A percentile compares a stretch with the other conserved stretches of the same genome.
These are phyloP conservation scores for Aphidius colemani DNA, from an alignment of 2,888 invertebrate species.

Conservation along the genomic window DNA sequence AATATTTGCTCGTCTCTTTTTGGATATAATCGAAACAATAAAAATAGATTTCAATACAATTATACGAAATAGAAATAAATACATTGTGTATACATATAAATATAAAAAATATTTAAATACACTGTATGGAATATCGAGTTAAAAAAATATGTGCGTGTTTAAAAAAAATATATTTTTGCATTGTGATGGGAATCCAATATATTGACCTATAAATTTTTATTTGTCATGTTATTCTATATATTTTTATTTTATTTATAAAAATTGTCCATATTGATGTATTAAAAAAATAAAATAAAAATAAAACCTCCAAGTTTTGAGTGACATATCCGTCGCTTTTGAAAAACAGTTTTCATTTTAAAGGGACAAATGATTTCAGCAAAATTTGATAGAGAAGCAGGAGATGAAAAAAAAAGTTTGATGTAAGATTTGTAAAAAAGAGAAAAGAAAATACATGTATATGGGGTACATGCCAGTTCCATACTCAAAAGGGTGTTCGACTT, in stretches of 20 bases:
- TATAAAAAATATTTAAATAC: neutral
- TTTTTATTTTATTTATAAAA: neutral
- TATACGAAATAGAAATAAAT: neutral
- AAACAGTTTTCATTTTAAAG: constrained; percentile 40
- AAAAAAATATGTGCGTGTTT: constrained; percentile 38
- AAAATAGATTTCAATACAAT: neutral
- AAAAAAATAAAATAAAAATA: neutral
- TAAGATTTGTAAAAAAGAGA: constrained; percentile 1
- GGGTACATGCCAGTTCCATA: constrained; percentile 13
- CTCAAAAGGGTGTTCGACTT: neutral
- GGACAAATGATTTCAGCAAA: constrained; percentile 39
- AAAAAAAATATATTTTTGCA: constrained; percentile 40
- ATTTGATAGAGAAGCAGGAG: constrained; percentile 9
- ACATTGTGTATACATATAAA: no score
- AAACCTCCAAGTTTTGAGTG: neutral
- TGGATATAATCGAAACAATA: constrained; percentile 40
- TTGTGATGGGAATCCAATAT: constrained; percentile 16
- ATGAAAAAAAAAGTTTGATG: constrained; percentile 24
- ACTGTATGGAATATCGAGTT: neutral
- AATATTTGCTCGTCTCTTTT: constrained; percentile 51
- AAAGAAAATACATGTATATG: constrained; percentile 10
- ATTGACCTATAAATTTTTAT: constrained; percentile 16
- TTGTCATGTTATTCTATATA: neutral
- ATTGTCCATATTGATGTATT: constrained; percentile 6
- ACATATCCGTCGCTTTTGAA: constrained; percentile 31